Conservation (phyloP, 2,113 vertebrate genomes). For the Sphaerodactylus townsendi region DNA sequence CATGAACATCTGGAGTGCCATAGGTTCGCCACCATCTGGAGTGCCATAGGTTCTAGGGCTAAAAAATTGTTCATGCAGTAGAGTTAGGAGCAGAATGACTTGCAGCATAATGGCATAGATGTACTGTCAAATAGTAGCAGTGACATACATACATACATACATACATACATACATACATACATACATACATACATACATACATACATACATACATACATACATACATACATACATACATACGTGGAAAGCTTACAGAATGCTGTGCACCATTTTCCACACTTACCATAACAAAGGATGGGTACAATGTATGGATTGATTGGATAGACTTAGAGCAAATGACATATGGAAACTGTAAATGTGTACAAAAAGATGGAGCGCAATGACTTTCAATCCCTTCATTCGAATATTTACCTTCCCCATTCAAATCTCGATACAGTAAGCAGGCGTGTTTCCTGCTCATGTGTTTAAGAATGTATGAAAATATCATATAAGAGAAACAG, state of each 20-base stretch:
- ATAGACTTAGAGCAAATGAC: not conserved
- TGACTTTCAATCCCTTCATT: not conserved
- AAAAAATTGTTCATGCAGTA: not conserved
- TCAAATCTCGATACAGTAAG: no score
- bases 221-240: not conserved
- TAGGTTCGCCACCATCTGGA: no score
- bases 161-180: no score
- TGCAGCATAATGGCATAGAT: not conserved
- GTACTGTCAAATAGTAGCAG: not conserved
- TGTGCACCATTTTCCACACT: not conserved
- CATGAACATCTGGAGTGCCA: no score
- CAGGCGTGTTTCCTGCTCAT: no score
- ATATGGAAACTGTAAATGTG: not conserved
- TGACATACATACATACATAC: not conserved
- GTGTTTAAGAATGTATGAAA: no score
- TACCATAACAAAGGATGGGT: not conserved
- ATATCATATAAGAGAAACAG: no score
- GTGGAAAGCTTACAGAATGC: not conserved
- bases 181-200: no score
- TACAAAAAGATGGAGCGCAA: not conserved
- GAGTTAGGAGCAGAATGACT: not conserved
- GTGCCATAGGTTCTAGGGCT: no score
- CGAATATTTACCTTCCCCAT: no score
- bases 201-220: no score
- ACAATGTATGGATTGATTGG: not conserved